These are phyloP conservation scores for Aphelocoma californica DNA, from an alignment of 2,797 vertebrate species.

Conservation along the genomic window DNA sequence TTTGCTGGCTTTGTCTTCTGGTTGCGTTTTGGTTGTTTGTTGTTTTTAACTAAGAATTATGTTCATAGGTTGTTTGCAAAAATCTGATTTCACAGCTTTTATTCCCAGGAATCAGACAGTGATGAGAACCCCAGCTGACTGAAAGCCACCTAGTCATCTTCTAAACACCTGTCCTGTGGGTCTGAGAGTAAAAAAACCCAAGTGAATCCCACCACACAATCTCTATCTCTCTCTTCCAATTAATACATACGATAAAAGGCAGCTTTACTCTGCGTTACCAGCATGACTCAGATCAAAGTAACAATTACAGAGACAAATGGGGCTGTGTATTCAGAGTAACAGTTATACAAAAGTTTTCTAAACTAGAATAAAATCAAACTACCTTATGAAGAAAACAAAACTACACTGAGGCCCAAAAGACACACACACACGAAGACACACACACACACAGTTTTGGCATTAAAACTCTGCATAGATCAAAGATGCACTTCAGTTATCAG, in stretches of 20 bases:
- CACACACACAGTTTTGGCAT: slow-evolving; percentile 46
- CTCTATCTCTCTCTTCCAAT: not conserved
- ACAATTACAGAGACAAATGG: not conserved
- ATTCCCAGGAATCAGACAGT: not conserved
- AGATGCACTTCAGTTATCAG: slow-evolving; percentile 42
- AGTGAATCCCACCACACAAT: not conserved
- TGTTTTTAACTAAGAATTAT: not conserved
- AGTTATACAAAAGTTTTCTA: not conserved
- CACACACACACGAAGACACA: not conserved
- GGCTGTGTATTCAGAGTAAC: not conserved
- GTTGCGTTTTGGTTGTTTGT: not conserved
- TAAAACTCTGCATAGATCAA: slow-evolving; percentile 70
- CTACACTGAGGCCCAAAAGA: not conserved
- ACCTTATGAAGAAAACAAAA: not conserved
- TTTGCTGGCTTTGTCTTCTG: not conserved
- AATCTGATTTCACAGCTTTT: not conserved
- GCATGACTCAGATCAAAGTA: not conserved
- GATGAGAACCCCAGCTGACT: not conserved
- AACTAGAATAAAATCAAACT: not conserved
- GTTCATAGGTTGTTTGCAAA: not conserved
- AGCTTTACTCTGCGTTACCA: not conserved
- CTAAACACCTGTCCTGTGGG: not conserved
- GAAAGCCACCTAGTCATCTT: not conserved
- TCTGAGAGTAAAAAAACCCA: not conserved
- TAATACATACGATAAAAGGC: not conserved